Conservation (phyloP, 2,888 invertebrate species). For the Cantharis flavilabris region DNA sequence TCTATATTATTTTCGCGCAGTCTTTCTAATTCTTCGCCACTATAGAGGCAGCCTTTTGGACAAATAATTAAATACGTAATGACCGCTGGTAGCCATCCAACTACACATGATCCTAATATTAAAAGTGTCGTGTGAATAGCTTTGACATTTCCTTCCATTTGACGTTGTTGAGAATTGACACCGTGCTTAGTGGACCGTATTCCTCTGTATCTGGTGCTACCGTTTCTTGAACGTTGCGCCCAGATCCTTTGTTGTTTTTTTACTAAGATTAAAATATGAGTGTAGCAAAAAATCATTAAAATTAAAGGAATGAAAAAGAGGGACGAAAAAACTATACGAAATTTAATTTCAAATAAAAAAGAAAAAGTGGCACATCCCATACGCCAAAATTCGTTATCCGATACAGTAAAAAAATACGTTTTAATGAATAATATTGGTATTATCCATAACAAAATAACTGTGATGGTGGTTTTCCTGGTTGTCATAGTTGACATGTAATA, state of each 20-base stretch:
- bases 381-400: conserved; percentile 56
- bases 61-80: conserved; percentile 63
- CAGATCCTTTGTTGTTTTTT: conserved; percentile 59
- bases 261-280: conserved; percentile 64
- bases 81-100: conserved; percentile 68
- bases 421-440: conserved; percentile 59
- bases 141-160: conserved; percentile 58
- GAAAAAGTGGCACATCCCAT: conserved; percentile 32
- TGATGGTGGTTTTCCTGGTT: conserved; percentile 56
- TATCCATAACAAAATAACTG: conserved; percentile 62
- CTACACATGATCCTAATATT: conserved; percentile 63
- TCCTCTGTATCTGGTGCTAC: conserved; percentile 45
- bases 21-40: conserved; percentile 35
- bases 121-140: conserved; percentile 66
- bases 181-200: conserved; percentile 25
- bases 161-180: conserved; percentile 45
- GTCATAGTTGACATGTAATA: conserved; percentile 67
- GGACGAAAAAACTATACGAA: conserved; percentile 54
- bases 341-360: conserved; percentile 29
- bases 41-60: conserved; percentile 46
- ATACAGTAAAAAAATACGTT: conserved; percentile 58
- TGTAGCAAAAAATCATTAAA: conserved; percentile 64
- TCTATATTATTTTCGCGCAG: conserved; percentile 14
- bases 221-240: conserved; percentile 53
- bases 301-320: conserved; percentile 63